Conservation (phyloP, 2,113 vertebrate species). For the Ariopsis seemanni region DNA sequence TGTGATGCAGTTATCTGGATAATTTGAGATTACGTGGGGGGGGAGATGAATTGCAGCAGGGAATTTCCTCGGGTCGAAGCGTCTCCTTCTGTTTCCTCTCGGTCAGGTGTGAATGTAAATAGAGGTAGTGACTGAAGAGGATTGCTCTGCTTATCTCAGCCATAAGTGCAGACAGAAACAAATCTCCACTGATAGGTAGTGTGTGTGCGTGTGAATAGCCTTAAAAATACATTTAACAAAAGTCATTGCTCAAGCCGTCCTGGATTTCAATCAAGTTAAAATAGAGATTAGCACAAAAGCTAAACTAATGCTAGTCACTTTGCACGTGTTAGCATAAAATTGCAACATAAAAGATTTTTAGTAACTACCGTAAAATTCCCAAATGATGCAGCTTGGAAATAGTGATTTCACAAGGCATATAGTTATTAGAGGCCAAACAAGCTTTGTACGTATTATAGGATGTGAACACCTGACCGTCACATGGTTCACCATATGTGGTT, state of each 20-base stretch:
- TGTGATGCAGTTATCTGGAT: background rate
- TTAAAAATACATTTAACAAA: background rate
- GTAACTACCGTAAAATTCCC: background rate
- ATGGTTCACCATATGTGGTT: background rate
- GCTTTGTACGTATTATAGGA: background rate
- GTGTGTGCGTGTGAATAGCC: background rate
- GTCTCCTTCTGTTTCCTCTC: conserved; percentile 54
- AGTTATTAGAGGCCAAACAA: background rate
- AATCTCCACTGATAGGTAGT: background rate
- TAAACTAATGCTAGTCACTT: background rate
- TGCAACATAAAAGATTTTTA: background rate
- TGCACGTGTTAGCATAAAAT: background rate
- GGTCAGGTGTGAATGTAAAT: conserved; percentile 52
- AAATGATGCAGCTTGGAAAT: background rate
- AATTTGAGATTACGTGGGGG: background rate
- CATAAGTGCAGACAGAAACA: background rate
- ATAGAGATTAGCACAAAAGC: background rate
- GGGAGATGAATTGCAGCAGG: conserved; percentile 49
- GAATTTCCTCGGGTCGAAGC: conserved; percentile 62
- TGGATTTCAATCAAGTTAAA: background rate
- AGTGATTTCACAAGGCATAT: background rate
- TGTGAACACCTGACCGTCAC: background rate
- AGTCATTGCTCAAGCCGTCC: background rate
- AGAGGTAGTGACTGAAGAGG: conserved; percentile 55
- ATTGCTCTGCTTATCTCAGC: conserved; percentile 20